These are phyloP conservation scores for Papilio elwesi DNA, from an alignment of 2,888 invertebrate genomes.

Conservation along the genomic window DNA sequence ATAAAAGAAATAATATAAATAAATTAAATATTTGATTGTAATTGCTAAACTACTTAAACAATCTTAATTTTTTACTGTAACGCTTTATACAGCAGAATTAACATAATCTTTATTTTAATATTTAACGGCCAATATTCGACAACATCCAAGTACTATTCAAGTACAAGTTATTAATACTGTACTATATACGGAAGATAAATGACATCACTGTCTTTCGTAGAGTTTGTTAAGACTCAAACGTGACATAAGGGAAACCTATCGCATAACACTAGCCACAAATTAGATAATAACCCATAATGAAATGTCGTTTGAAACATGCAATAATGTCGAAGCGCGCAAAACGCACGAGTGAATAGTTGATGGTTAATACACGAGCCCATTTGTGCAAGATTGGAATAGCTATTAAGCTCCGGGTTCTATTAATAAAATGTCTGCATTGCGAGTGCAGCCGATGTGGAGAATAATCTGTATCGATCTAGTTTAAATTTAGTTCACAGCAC, in stretches of 20 bases:
- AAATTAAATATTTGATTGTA: too few relatives aligned
- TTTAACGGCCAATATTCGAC: too few relatives aligned
- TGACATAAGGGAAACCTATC: not conserved
- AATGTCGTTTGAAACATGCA: slow-evolving; percentile 23
- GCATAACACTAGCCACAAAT: not conserved
- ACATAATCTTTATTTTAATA: too few relatives aligned
- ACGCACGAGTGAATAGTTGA: slow-evolving; percentile 33
- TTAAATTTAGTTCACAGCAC: slow-evolving; percentile 66
- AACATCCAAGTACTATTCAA: too few relatives aligned
- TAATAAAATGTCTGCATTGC: slow-evolving; percentile 72
- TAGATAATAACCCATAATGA: slow-evolving; percentile 20
- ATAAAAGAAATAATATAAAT: too few relatives aligned
- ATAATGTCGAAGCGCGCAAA: slow-evolving; percentile 14
- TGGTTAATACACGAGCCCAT: slow-evolving; percentile 39
- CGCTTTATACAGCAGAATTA: too few relatives aligned
- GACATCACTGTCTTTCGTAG: too few relatives aligned
- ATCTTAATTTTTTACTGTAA: too few relatives aligned
- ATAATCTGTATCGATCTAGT: slow-evolving; percentile 75
- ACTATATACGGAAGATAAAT: too few relatives aligned
- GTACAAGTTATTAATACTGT: too few relatives aligned
- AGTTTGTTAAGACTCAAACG: not conserved
- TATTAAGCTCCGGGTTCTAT: slow-evolving; percentile 62
- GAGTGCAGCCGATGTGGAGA: slow-evolving; percentile 57
- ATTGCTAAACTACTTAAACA: too few relatives aligned
- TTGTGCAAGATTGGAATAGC: slow-evolving; percentile 49